phyloP scores from a whole-genome alignment of 2,113 vertebrate species.

The Scytalopus superciliaris region DNA sequence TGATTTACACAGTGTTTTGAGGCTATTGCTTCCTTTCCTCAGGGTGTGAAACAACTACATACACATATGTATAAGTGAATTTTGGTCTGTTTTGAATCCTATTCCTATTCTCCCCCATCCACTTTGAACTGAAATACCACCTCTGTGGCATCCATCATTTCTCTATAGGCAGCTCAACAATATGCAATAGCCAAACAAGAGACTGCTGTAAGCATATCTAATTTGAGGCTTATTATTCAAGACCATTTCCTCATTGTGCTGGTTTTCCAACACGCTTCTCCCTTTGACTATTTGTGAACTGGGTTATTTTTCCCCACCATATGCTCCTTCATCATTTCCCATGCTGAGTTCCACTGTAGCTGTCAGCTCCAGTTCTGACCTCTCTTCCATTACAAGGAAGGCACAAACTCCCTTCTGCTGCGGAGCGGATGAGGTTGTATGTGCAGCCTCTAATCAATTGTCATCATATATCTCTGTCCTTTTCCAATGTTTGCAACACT shows the following conservation, averaged over 20 bases:
- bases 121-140: not conserved
- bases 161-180: not conserved
- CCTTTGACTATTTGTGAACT: not conserved
- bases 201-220: not conserved
- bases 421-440: not conserved
- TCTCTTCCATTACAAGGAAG: not conserved
- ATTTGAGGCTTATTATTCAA: not conserved
- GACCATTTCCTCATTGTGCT: not conserved
- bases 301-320: not conserved
- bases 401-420: not conserved
- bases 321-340: not conserved
- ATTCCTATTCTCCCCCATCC: not conserved
- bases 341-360: not conserved
- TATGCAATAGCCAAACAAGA: not conserved
- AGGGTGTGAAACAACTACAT: not conserved
- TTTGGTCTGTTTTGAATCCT: not conserved
- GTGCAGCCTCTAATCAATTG: not conserved
- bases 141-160: not conserved
- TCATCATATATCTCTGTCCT: constrained; percentile 21
- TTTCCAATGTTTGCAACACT: not conserved
- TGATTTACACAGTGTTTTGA: not conserved
- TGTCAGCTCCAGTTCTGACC: not conserved
- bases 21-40: not conserved
- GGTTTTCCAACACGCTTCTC: not conserved
- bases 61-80: rapidly evolving